These are phyloP conservation scores for Pristionchus arcanus DNA, from an alignment of 2,888 invertebrate genomes.

Conservation along the genomic window DNA sequence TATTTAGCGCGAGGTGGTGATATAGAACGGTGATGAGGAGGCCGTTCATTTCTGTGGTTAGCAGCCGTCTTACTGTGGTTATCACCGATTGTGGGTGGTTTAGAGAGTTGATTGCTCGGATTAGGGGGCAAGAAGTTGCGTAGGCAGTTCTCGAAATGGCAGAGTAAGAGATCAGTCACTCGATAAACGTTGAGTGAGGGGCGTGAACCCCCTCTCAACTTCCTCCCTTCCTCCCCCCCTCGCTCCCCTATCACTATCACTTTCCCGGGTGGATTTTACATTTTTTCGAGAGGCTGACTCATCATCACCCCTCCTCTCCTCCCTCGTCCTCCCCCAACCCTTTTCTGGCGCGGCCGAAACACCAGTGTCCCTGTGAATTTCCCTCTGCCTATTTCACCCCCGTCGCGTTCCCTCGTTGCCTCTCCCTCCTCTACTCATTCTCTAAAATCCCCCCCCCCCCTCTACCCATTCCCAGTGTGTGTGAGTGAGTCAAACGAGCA, in stretches of 20 bases:
- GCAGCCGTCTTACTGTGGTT: not conserved
- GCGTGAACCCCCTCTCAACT: not conserved
- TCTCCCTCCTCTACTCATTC: not conserved
- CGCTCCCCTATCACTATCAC: conserved; percentile 12
- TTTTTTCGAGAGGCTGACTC: conserved; percentile 13
- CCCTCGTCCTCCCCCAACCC: not conserved
- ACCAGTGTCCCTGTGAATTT: not conserved
- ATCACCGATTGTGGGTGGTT: not conserved
- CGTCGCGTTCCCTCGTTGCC: not conserved
- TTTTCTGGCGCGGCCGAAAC: not conserved
- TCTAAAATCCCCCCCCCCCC: conserved; percentile 40
- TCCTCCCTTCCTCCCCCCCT: not conserved
- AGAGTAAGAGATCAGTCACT: conserved; percentile 10
- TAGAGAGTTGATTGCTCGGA: conserved; percentile 9
- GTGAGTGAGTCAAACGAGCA: not conserved
- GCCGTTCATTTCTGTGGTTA: not conserved
- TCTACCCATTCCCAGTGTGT: conserved; percentile 2
- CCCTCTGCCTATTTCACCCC: conserved; percentile 11
- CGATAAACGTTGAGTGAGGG: not conserved
- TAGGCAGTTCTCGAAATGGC: conserved; percentile 15
- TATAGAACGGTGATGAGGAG: not conserved
- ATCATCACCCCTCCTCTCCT: not conserved
- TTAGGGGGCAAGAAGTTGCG: not conserved
- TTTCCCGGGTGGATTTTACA: not conserved
- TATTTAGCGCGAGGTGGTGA: not conserved